Base-by-base conservation (phyloP, 2,888 invertebrate species). In the Pasiphila rectangulata region DNA sequence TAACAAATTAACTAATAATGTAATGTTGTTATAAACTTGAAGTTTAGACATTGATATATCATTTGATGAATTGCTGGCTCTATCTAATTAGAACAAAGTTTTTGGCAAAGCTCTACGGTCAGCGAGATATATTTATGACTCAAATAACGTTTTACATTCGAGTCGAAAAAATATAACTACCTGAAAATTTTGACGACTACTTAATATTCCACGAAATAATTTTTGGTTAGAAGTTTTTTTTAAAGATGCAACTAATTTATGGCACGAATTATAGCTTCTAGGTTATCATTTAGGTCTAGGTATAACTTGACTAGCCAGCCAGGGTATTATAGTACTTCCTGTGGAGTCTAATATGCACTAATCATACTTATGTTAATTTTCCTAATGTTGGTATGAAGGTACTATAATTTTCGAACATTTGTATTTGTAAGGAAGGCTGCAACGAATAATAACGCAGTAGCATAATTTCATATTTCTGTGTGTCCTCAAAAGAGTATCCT, bases 1-100 rank as follows among this genome's bases (percentile, higher is more conserved):
- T 49, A 52, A 54, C 56, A 59, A 65, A 67, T 68, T 67, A 67
- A 66, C 57, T 49, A 53, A 72, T 69, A 73, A 61, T 65, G 64
- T 59, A 59, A 63, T 63, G 43, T 54, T 55, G 46, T 51, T 45
- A 44, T 20, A 35, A 27, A 35, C 10, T 48, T 38, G 24, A 16
- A 27, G 25, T 32, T 42, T 30, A 13, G 37, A 47, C 30, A 36
- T 40, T 44, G 49, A 29, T 49, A 35, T 44, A 27, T 38, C 24
- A 45, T 12, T 39, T 36, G 7, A 25, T 21, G n/a, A 29, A 35
- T 43, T 38, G 30, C 13, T 5, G 10, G 17, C 16, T 16, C 10
- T 32, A 32, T 49, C 12, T 25, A 35, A 46, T 46, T 41, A 34
- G 40, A 17, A 15, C 34, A 27, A 40, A 12, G 30, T 38, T 45